Evolutionary conservation across 2,888 invertebrate species (phyloP).

Genomic region (Luffia ferchaultella): DNA sequence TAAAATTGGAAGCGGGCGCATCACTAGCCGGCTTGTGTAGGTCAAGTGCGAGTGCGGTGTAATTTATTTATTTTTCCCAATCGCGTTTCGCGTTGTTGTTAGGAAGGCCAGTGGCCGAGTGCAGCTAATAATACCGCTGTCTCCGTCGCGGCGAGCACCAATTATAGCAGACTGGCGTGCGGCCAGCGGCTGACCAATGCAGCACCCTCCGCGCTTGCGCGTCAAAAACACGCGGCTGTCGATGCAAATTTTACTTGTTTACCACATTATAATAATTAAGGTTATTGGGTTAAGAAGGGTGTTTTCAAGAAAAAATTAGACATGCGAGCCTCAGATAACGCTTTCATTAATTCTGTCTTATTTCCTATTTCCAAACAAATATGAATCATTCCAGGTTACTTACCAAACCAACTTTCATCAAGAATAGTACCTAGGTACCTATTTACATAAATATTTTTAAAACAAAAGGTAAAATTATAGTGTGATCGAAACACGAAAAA

Average conservation of each 20-base stretch:
- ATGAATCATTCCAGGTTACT: too few species aligned
- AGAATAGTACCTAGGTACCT: too few species aligned
- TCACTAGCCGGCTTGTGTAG: conserved; percentile 37
- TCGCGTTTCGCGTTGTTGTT: conserved; percentile 20
- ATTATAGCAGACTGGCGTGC: conserved; percentile 85
- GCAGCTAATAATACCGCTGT: conserved; percentile 74
- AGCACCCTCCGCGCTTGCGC: conserved; percentile 16
- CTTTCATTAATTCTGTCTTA: too few species aligned
- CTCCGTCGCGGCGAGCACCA: conserved; percentile 76
- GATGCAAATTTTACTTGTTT: background rate
- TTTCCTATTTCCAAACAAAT: too few species aligned
- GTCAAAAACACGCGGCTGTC: conserved; percentile 18
- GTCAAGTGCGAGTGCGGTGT: conserved; percentile 54
- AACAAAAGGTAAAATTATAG: too few species aligned
- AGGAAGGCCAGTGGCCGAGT: conserved; percentile 60
- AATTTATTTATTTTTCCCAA: conserved; percentile 35
- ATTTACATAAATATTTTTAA: too few species aligned
- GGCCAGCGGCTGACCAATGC: conserved; percentile 75
- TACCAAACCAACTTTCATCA: too few species aligned
- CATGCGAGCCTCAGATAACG: too few species aligned
- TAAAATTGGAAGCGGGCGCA: conserved; percentile 20
- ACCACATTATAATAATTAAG: too few species aligned
- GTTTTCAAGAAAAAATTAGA: too few species aligned
- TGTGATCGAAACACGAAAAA: too few species aligned
- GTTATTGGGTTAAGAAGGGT: too few species aligned